Evolutionary conservation across 2,888 invertebrate genomes (phyloP).

Genomic region (Adelognathus sp.): DNA sequence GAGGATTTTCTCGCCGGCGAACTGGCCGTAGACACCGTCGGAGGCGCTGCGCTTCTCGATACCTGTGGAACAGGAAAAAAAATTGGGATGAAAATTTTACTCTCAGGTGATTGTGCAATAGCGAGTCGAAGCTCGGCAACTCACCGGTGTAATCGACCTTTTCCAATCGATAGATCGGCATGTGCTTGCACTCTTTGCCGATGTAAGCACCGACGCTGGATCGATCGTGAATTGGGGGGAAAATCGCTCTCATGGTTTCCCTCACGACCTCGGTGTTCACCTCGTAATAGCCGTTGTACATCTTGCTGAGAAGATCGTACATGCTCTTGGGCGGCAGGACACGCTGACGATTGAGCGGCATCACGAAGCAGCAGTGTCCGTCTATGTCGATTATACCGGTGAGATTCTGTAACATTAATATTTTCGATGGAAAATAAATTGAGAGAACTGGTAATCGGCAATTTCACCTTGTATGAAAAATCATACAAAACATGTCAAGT

Average conservation of each 20-base stretch:
- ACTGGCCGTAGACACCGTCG: slow-evolving; percentile 87
- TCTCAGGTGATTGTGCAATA: background rate
- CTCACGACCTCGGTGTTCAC: slow-evolving; percentile 91
- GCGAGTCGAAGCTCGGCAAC: slow-evolving; percentile 64
- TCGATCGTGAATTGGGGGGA: slow-evolving; percentile 86
- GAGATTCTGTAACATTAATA: slow-evolving; percentile 82
- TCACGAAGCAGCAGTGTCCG: slow-evolving; percentile 92
- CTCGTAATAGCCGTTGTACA: slow-evolving; percentile 90
- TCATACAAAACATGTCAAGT: too few species aligned
- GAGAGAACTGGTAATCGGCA: background rate
- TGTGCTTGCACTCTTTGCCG: slow-evolving; percentile 86
- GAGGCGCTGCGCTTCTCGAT: slow-evolving; percentile 75
- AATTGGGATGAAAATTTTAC: background rate
- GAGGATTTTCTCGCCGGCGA: slow-evolving; percentile 88
- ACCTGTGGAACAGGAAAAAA: slow-evolving; percentile 55
- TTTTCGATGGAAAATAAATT: background rate
- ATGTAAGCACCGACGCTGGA: slow-evolving; percentile 87
- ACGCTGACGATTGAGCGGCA: slow-evolving; percentile 91
- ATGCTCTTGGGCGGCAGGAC: slow-evolving; percentile 91
- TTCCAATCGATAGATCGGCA: slow-evolving; percentile 89
- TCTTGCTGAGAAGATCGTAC: slow-evolving; percentile 90
- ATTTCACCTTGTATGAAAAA: too few species aligned
- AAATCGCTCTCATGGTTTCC: slow-evolving; percentile 88
- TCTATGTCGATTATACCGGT: slow-evolving; percentile 91
- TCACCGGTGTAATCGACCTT: slow-evolving; percentile 86